These are phyloP conservation scores for Cheilinus undulatus DNA, from an alignment of 2,113 vertebrate species.

Conservation along the genomic window DNA sequence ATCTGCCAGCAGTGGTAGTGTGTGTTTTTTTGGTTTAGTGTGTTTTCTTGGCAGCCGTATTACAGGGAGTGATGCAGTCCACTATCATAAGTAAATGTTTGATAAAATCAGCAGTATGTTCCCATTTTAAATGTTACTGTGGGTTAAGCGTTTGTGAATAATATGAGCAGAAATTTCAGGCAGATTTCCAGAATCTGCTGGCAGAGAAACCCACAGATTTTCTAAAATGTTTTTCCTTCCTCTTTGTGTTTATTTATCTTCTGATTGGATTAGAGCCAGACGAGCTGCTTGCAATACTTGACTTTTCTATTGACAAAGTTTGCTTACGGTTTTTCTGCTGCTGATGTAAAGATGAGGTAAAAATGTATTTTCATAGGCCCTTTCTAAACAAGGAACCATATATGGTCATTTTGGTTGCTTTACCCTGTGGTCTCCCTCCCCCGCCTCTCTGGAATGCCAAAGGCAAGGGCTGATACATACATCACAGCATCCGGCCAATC, in stretches of 20 bases:
- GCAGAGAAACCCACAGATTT: conserved; percentile 13
- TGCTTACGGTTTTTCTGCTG: no score
- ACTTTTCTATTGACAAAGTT: not conserved
- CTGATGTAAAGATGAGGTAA: no score
- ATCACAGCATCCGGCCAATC: no score
- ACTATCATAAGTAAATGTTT: not conserved
- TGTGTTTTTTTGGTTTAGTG: not conserved
- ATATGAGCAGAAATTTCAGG: not conserved
- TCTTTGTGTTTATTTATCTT: not conserved
- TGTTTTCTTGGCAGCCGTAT: not conserved
- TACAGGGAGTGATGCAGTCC: not conserved
- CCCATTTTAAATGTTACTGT: not conserved
- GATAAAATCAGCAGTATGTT: not conserved
- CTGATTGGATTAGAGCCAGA: not conserved
- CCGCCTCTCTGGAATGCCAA: no score
- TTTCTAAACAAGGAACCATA: no score
- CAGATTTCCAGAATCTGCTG: conserved; percentile 28
- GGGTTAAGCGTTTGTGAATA: conserved; percentile 6
- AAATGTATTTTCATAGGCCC: no score
- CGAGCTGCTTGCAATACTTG: not conserved
- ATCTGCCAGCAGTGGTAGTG: not conserved
- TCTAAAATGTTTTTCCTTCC: not conserved
- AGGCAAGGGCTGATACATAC: no score
- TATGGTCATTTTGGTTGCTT: no score
- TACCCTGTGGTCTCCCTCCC: no score